Conservation (phyloP, 2,888 invertebrate species). For the Rhagonycha fulva region DNA sequence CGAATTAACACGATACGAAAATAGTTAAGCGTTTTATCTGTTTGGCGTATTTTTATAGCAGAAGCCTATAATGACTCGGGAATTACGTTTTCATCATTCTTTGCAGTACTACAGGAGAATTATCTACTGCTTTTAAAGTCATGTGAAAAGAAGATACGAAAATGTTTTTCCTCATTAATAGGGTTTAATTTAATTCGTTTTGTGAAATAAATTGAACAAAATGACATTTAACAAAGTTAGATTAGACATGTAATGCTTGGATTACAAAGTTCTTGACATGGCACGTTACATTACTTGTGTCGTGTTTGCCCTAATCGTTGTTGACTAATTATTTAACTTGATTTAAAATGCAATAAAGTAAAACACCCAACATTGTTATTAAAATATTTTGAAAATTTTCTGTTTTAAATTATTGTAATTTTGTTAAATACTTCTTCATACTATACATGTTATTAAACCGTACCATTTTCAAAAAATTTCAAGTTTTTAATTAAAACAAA, state of each 20-base stretch:
- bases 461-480: not conserved
- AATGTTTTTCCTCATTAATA: not conserved
- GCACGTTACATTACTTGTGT: slow-evolving; percentile 10
- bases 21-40: not conserved
- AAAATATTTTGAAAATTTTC: not conserved
- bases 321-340: not conserved
- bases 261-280: slow-evolving; percentile 17
- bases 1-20: not conserved
- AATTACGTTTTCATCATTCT: not conserved
- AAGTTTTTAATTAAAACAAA: not conserved
- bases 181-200: not conserved
- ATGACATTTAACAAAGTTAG: slow-evolving; percentile 16
- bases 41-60: not conserved
- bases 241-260: slow-evolving; percentile 11
- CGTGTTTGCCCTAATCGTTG: slow-evolving; percentile 3
- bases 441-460: not conserved
- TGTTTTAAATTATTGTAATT: not conserved
- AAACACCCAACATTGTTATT: not conserved
- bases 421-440: not conserved
- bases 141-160: not conserved
- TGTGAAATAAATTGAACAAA: not conserved
- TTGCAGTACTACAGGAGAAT: not conserved
- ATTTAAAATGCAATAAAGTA: not conserved
- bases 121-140: not conserved
- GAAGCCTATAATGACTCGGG: not conserved